A percentile compares a stretch with the other conserved stretches of the same genome.
phyloP scores from a whole-genome alignment of 2,888 invertebrate genomes.

The Drosophila nr. medialis region DNA sequence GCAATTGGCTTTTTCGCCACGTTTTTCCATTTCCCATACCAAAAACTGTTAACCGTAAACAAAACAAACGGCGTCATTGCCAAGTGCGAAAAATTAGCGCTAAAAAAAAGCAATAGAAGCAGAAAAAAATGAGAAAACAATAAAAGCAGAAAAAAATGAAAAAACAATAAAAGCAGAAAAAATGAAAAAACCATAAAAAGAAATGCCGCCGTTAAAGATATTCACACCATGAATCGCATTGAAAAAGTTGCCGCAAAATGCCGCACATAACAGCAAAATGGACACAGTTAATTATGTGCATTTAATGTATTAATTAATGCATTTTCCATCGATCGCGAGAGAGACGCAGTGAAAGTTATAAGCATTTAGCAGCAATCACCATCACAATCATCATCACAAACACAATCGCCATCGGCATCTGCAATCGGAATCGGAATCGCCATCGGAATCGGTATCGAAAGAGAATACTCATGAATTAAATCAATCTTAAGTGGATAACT shows the following conservation, averaged over 20 bases:
- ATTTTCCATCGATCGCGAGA: constrained; percentile 56
- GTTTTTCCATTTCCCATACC: constrained; percentile 48
- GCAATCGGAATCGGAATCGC: constrained; percentile 15
- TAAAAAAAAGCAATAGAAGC: background rate
- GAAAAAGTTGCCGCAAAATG: constrained; percentile 15
- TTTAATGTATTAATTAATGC: constrained; percentile 75
- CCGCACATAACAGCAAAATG: constrained; percentile 41
- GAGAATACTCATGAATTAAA: constrained; percentile 52
- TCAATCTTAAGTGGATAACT: constrained; percentile 56
- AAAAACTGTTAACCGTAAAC: constrained; percentile 41
- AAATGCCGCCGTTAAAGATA: constrained; percentile 23
- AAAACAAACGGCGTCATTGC: constrained; percentile 55
- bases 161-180: constrained; percentile 7
- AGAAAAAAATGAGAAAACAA: constrained; percentile 9
- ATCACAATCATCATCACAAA: constrained; percentile 16
- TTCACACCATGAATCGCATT: constrained; percentile 38
- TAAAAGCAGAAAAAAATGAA: background rate
- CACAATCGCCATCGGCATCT: constrained; percentile 1
- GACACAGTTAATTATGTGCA: constrained; percentile 72
- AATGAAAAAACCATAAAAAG: constrained; percentile 17
- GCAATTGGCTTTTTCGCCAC: constrained; percentile 39
- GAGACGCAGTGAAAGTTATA: constrained; percentile 64
- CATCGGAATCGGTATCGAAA: constrained; percentile 18
- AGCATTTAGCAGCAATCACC: constrained; percentile 53
- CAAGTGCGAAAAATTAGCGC: constrained; percentile 53